Evolutionary conservation across 53 echinoderm and acorn worm genomes (phyloP).

Genomic region (Zoroaster sp.): DNA sequence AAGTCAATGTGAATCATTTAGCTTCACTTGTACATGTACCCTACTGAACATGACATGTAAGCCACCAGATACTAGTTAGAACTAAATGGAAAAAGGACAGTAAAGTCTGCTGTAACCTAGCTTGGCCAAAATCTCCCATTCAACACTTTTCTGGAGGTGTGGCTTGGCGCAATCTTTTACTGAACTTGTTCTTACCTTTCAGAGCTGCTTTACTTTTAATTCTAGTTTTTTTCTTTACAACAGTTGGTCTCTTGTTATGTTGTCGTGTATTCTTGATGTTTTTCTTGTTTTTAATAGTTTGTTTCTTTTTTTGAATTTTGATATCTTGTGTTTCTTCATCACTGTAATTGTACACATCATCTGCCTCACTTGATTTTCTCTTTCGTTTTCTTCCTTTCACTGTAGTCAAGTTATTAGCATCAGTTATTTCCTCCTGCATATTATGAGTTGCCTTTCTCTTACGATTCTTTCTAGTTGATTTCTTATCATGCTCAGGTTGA

Average conservation of each 20-base stretch:
- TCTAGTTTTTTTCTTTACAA: constrained; percentile 16
- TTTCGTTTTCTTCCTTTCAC: constrained; percentile 25
- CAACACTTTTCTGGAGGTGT: too few species aligned
- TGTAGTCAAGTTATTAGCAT: background rate
- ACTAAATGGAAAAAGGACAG: too few species aligned
- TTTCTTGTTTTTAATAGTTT: background rate
- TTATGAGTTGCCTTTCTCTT: constrained; percentile 12
- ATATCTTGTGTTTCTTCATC: background rate
- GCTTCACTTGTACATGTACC: too few species aligned
- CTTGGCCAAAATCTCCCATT: background rate
- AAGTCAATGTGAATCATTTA: too few species aligned
- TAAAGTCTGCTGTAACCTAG: background rate
- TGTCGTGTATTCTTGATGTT: background rate
- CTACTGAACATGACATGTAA: too few species aligned
- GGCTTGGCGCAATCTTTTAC: background rate
- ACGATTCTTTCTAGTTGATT: background rate
- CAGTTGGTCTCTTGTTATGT: background rate
- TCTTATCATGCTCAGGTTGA: background rate
- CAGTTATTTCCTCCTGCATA: constrained; percentile 31
- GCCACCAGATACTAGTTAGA: too few species aligned
- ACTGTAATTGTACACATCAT: constrained; percentile 29
- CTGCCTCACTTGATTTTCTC: constrained; percentile 2
- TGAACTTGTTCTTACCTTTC: constrained; percentile 2
- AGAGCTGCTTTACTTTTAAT: constrained; percentile 4
- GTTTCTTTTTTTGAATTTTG: background rate